These are phyloP conservation scores for Chascanopsetta lugubris DNA, from an alignment of 2,113 vertebrate species.

Conservation along the genomic window DNA sequence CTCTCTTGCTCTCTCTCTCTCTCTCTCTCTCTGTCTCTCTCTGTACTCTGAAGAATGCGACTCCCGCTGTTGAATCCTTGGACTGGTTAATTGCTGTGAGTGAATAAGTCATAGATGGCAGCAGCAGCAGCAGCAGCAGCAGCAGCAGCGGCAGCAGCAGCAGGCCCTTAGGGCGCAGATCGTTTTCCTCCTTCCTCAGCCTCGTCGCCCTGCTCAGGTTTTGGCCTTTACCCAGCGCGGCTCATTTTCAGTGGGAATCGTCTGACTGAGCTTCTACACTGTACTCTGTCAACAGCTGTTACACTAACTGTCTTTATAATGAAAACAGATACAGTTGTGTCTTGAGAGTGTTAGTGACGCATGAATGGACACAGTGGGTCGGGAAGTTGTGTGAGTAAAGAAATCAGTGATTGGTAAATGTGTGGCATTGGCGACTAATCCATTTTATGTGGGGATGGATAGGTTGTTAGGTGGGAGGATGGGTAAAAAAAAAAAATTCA, in stretches of 20 bases:
- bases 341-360: constrained; percentile 13
- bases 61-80: constrained; percentile 67
- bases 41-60: constrained; percentile 64
- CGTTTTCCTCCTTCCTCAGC: constrained; percentile 67
- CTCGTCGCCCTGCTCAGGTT: constrained; percentile 62
- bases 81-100: constrained; percentile 74
- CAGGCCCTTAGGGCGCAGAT: constrained; percentile 69
- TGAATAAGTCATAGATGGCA: constrained; percentile 73
- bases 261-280: constrained; percentile 39
- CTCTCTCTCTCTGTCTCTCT: constrained; percentile 17
- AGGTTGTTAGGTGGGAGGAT: too few species aligned
- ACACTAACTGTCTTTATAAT: constrained; percentile 47
- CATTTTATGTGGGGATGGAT: too few species aligned
- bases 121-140: too few species aligned
- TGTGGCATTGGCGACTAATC: too few species aligned
- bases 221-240: constrained; percentile 54
- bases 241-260: constrained; percentile 58
- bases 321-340: constrained; percentile 46
- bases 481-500: too few species aligned
- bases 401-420: background rate
- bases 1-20: too few species aligned
- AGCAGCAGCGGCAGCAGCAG: too few species aligned
- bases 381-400: constrained; percentile 1
- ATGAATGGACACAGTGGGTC: constrained; percentile 36
- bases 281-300: constrained; percentile 58